A percentile compares a stretch with the other conserved stretches of the same genome.
Evolutionary conservation across 2,797 vertebrate genomes (phyloP).

Genomic region (Rachycentron canadum): DNA sequence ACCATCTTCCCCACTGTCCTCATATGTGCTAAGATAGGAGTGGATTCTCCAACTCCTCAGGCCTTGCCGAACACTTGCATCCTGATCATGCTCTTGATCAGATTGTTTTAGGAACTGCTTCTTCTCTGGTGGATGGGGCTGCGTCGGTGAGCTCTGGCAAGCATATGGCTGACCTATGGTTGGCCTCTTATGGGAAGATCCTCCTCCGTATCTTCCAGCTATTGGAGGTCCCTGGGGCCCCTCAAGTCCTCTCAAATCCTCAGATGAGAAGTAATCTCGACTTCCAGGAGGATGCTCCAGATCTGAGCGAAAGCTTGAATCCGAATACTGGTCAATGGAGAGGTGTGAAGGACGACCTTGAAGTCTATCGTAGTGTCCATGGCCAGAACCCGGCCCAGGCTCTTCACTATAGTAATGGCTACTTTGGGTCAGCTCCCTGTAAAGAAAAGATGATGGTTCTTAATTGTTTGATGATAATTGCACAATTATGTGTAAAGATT

Average conservation of each 20-base stretch:
- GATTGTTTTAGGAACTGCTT: slow-evolving; percentile 80
- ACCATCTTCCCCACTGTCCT: slow-evolving; percentile 90
- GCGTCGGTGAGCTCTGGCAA: slow-evolving; percentile 91
- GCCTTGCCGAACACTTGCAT: slow-evolving; percentile 88
- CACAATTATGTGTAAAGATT: slow-evolving; percentile 7
- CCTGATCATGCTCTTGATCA: slow-evolving; percentile 86
- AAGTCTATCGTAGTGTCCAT: slow-evolving; percentile 89
- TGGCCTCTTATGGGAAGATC: slow-evolving; percentile 83
- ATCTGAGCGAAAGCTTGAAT: slow-evolving; percentile 83
- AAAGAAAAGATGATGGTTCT: slow-evolving; percentile 31
- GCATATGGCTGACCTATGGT: slow-evolving; percentile 92
- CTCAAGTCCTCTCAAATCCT: slow-evolving; percentile 89
- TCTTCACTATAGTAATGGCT: slow-evolving; percentile 87
- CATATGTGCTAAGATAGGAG: slow-evolving; percentile 93
- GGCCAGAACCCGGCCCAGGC: slow-evolving; percentile 81
- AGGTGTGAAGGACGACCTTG: slow-evolving; percentile 83
- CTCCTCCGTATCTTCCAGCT: slow-evolving; percentile 85
- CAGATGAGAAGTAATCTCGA: slow-evolving; percentile 89
- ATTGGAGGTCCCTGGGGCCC: slow-evolving; percentile 82
- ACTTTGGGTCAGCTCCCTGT: slow-evolving; percentile 74
- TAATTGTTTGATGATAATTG: slow-evolving; percentile 24
- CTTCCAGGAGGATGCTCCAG: slow-evolving; percentile 73
- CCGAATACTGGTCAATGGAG: slow-evolving; percentile 86
- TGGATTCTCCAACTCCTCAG: slow-evolving; percentile 94
- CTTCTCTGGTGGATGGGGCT: slow-evolving; percentile 89